A percentile compares a stretch with the other conserved stretches of the same genome.
Evolutionary conservation across 1,140 invertebrate genomes (phyloP).

Genomic region (Agrilus planipennis): DNA sequence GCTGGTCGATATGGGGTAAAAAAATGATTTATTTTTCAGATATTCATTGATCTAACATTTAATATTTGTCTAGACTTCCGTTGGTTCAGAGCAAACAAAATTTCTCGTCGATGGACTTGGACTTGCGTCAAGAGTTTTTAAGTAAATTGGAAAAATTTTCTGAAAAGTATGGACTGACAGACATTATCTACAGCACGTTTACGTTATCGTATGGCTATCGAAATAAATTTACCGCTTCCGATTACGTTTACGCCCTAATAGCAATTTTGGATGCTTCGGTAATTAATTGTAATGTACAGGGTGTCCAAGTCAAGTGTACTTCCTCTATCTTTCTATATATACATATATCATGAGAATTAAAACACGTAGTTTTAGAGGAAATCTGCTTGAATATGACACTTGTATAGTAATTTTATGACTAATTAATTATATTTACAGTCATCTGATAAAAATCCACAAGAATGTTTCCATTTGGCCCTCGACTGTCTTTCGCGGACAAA

Average conservation of each 20-base stretch:
- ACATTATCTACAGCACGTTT: slow-evolving; percentile 64
- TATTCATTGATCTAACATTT: neutral
- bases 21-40: slow-evolving; percentile 1
- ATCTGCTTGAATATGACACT: too few species aligned
- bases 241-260: slow-evolving; percentile 70
- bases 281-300: slow-evolving; percentile 32
- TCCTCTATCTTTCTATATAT: neutral
- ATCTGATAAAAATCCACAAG: slow-evolving; percentile 39
- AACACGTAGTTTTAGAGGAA: too few species aligned
- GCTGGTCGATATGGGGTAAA: slow-evolving; percentile 82
- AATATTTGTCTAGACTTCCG: slow-evolving; percentile 64
- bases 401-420: neutral
- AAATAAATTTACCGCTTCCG: slow-evolving; percentile 67
- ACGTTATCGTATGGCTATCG: slow-evolving; percentile 70
- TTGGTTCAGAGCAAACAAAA: slow-evolving; percentile 75
- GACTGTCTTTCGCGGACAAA: slow-evolving; percentile 57
- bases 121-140: slow-evolving; percentile 64
- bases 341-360: slow-evolving; percentile 1
- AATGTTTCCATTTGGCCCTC: slow-evolving; percentile 65
- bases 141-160: slow-evolving; percentile 62
- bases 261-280: slow-evolving; percentile 68
- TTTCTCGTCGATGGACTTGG: slow-evolving; percentile 79
- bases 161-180: slow-evolving; percentile 67
- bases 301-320: neutral
- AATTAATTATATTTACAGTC: slow-evolving; percentile 28